A percentile compares a stretch with the other conserved stretches of the same genome.
Evolutionary conservation across 2,113 vertebrate genomes (phyloP).

Genomic region (Galeopterus variegatus): DNA sequence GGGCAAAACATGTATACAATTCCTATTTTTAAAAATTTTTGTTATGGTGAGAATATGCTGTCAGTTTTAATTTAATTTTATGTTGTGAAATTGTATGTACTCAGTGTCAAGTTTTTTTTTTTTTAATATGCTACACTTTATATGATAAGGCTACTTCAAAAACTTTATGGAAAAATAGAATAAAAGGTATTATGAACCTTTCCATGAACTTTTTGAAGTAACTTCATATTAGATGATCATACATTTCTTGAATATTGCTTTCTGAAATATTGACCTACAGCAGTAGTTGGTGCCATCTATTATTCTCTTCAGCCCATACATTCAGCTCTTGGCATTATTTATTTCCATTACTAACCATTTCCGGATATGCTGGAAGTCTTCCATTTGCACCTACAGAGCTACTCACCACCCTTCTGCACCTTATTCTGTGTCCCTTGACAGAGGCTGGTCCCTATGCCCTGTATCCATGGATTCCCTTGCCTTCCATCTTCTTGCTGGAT

Average conservation of each 20-base stretch:
- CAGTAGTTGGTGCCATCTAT: neutral
- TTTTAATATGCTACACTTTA: neutral
- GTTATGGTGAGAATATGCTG: neutral
- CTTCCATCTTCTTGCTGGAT: neutral
- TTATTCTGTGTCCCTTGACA: neutral
- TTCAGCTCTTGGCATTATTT: neutral
- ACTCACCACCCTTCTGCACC: neutral
- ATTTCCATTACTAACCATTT: neutral
- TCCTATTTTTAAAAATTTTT: neutral
- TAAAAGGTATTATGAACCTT: too few relatives aligned
- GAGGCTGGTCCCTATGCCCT: neutral
- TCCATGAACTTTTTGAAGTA: too few relatives aligned
- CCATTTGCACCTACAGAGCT: neutral
- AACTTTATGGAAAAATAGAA: too few relatives aligned
- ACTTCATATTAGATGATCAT: neutral
- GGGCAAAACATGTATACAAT: neutral
- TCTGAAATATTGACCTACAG: neutral
- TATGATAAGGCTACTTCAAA: too few relatives aligned
- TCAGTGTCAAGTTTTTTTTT: neutral
- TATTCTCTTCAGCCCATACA: neutral
- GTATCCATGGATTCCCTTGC: neutral
- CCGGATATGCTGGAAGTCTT: neutral
- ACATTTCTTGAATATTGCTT: neutral
- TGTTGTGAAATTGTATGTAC: neutral
- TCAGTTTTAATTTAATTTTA: constrained; percentile 46